A percentile compares a stretch with the other conserved stretches of the same genome.
Evolutionary conservation across 2,113 vertebrate species (phyloP).

Genomic region (Labrus mixtus): DNA sequence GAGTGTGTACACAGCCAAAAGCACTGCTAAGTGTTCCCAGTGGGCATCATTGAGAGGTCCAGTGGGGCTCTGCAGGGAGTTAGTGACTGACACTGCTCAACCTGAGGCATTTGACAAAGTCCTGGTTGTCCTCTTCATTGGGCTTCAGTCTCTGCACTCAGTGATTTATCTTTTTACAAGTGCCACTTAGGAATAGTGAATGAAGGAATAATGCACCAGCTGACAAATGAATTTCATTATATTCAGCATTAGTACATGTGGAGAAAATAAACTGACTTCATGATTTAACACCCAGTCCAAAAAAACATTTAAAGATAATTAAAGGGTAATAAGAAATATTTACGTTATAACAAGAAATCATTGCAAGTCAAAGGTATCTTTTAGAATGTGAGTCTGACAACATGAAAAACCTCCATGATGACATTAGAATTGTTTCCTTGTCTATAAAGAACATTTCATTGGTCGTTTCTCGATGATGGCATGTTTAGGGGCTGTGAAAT

Average conservation of each 20-base stretch:
- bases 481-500: not conserved
- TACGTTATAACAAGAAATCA: not conserved
- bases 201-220: not conserved
- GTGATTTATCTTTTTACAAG: too few relatives aligned
- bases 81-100: constrained; percentile 52
- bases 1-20: not conserved
- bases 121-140: too few relatives aligned
- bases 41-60: constrained; percentile 14
- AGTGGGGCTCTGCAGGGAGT: constrained; percentile 35
- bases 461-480: too few relatives aligned
- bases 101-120: not conserved
- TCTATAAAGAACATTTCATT: too few relatives aligned
- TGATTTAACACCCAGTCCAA: too few relatives aligned
- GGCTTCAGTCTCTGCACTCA: too few relatives aligned
- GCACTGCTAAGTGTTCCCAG: constrained; percentile 9
- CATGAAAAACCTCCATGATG: too few relatives aligned
- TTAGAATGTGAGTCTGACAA: too few relatives aligned
- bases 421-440: too few relatives aligned
- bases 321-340: not conserved
- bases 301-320: not conserved
- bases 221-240: constrained; percentile 12
- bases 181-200: too few relatives aligned
- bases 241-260: not conserved
- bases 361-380: too few relatives aligned
- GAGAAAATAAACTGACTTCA: not conserved